A percentile compares a stretch with the other conserved stretches of the same genome.
These are phyloP conservation scores for Neodon shergylaensis DNA, from an alignment of 2,113 vertebrate species.

Conservation along the genomic window DNA sequence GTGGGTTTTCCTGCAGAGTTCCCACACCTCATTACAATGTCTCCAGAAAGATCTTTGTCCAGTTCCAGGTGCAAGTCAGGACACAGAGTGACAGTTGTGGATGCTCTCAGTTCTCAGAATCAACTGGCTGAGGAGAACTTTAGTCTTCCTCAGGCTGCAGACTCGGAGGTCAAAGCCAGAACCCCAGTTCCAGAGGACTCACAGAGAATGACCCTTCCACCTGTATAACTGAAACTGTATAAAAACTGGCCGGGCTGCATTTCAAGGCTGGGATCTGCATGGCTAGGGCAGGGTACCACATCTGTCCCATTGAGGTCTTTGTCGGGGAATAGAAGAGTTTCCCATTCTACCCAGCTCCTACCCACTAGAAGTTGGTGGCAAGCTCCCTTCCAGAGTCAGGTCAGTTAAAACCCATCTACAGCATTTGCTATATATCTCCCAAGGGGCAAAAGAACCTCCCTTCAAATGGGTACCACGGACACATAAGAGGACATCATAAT, in stretches of 20 bases:
- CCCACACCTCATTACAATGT: rapidly evolving
- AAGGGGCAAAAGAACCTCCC: no score
- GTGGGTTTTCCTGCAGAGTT: no score
- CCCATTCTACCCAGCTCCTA: rapidly evolving
- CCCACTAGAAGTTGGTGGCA: no score
- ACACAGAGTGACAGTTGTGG: neutral
- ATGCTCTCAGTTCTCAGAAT: neutral
- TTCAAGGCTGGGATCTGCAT: neutral
- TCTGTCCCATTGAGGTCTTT: rapidly evolving
- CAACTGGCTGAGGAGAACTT: neutral
- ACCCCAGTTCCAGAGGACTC: rapidly evolving
- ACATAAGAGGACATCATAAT: neutral
- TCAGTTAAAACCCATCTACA: neutral
- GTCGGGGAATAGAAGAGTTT: rapidly evolving
- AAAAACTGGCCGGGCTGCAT: neutral
- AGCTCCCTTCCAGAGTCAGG: neutral
- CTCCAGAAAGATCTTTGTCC: neutral
- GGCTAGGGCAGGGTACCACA: no score
- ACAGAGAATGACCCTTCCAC: rapidly evolving
- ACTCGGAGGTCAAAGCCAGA: neutral
- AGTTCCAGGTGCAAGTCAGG: rapidly evolving
- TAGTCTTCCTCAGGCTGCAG: neutral
- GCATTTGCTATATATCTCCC: neutral
- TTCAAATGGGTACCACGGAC: neutral
- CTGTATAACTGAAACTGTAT: rapidly evolving